Percentiles rank a stretch among this genome's conserved stretches.
phyloP scores from a whole-genome alignment of 2,888 invertebrate species.

The Acleris literana region DNA sequence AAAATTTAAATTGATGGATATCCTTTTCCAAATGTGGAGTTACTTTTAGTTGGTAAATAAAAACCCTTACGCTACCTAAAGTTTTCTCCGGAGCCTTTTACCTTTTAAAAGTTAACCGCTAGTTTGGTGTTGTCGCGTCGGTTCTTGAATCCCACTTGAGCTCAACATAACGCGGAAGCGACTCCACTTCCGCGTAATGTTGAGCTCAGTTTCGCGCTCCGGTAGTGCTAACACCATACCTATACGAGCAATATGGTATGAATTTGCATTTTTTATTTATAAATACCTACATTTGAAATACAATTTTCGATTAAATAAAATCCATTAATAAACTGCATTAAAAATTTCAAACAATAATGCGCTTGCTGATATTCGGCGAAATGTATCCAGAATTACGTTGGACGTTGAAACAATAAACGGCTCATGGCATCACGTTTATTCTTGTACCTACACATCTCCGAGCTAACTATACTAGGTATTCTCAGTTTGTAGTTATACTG shows the following conservation, averaged over 20 bases:
- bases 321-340: too few species aligned
- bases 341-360: neutral
- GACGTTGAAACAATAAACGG: slow-evolving; percentile 26
- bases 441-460: slow-evolving; percentile 20
- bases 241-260: neutral
- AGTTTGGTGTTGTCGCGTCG: slow-evolving; percentile 23
- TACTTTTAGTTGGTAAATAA: slow-evolving; percentile 21
- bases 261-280: neutral
- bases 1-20: slow-evolving; percentile 26
- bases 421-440: slow-evolving; percentile 36
- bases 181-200: slow-evolving; percentile 17
- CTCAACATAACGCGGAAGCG: slow-evolving; percentile 10
- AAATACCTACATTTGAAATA: neutral
- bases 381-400: slow-evolving; percentile 22
- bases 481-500: slow-evolving; percentile 44
- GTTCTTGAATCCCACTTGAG: slow-evolving; percentile 15
- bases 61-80: slow-evolving; percentile 11
- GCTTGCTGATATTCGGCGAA: slow-evolving; percentile 1
- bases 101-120: slow-evolving; percentile 21
- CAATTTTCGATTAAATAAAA: too few species aligned
- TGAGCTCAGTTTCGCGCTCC: slow-evolving; percentile 15
- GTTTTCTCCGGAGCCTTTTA: slow-evolving; percentile 21
- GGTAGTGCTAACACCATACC: slow-evolving; percentile 10
- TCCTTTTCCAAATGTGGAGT: slow-evolving; percentile 1
- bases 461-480: slow-evolving; percentile 28